phyloP scores from a whole-genome alignment of 2,113 vertebrate species.

The Grantiella picta region DNA sequence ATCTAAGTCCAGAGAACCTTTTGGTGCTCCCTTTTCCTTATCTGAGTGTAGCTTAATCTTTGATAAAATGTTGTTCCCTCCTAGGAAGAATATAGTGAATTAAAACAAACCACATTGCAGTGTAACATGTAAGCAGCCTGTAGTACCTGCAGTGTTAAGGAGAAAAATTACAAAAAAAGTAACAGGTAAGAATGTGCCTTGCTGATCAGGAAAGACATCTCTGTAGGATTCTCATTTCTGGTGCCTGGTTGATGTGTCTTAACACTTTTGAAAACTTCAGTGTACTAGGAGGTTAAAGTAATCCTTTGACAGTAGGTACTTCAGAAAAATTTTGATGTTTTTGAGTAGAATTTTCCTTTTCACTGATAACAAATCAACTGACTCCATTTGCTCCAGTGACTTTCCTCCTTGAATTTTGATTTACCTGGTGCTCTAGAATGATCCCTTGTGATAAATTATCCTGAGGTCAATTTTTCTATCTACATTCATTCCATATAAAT shows the following conservation, averaged over 20 bases:
- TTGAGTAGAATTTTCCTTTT: not conserved
- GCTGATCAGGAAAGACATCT: not conserved
- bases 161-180: not conserved
- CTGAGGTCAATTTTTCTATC: not conserved
- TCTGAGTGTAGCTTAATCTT: not conserved
- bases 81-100: not conserved
- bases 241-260: not conserved
- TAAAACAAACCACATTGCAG: not conserved
- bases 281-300: not conserved
- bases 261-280: not conserved
- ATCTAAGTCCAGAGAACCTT: not conserved
- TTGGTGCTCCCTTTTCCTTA: not conserved
- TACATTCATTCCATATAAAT: not conserved
- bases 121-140: not conserved
- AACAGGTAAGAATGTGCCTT: not conserved
- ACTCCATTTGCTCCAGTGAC: not conserved
- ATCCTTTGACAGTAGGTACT: not conserved
- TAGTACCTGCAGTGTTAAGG: not conserved
- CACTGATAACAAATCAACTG: not conserved
- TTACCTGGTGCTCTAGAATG: not conserved
- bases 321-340: not conserved
- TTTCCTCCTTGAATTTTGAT: not conserved
- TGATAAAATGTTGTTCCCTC: not conserved
- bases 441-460: not conserved
- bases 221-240: not conserved